phyloP scores from a whole-genome alignment of 2,888 invertebrate species.

The Hyposoter dolosus region DNA sequence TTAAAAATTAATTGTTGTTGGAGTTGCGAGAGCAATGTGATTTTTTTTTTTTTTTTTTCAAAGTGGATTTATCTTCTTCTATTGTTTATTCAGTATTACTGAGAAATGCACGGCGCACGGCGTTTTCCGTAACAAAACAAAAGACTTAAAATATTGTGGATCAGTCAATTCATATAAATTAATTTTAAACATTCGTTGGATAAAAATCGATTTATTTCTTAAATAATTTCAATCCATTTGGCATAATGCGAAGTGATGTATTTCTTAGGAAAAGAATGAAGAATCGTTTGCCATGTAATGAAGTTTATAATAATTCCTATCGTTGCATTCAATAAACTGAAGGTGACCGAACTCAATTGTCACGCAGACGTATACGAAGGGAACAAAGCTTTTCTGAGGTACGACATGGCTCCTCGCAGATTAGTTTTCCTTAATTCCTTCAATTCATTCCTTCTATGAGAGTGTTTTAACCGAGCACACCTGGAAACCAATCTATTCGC shows the following conservation, averaged over 20 bases:
- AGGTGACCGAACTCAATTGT: conserved; percentile 8
- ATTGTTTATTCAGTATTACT: too few species aligned
- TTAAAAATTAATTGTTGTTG: background rate
- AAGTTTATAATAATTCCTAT: background rate
- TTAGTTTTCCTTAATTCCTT: conserved; percentile 32
- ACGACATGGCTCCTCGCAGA: background rate
- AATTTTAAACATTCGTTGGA: too few species aligned
- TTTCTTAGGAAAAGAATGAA: conserved; percentile 21
- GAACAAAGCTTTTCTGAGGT: conserved; percentile 3
- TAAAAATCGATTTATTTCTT: too few species aligned
- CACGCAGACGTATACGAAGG: conserved; percentile 12
- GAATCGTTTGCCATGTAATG: background rate
- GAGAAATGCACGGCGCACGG: too few species aligned
- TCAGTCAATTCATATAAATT: too few species aligned
- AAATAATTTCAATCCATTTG: too few species aligned
- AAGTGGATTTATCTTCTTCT: too few species aligned
- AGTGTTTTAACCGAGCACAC: conserved; percentile 40
- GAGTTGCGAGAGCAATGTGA: too few species aligned
- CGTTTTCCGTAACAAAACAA: too few species aligned
- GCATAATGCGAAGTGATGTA: background rate
- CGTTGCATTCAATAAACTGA: conserved; percentile 17
- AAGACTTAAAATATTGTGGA: too few species aligned
- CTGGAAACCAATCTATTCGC: conserved; percentile 22
- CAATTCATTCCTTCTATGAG: conserved; percentile 22
- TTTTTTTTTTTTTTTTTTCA: too few species aligned